Evolutionary conservation across 2,888 invertebrate genomes (phyloP), one percentile per base, ranked within the genome.

Genomic region (Drosophila borborema): DNA sequence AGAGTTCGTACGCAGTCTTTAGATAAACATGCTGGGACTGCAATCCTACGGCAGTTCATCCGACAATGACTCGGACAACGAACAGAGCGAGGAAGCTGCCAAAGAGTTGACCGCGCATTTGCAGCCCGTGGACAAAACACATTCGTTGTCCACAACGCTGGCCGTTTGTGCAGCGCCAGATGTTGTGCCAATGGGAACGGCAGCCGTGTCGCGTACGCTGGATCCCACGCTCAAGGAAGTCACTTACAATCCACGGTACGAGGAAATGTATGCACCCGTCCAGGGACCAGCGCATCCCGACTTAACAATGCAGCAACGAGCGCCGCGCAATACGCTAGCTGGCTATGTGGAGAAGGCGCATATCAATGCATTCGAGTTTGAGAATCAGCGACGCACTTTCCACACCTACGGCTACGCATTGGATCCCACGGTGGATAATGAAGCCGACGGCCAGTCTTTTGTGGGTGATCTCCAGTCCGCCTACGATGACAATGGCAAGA

Each of bases 331-430:
- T 92, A 98, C 97, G 86, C 94, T 99, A 14, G 96, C 99, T 0
- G 99, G 99, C 1, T 98, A 95, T 93, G 97, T 99, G 0, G 99
- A 99, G 91, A 96, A 96, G 76, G 98, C 99, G 0, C 98, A 99
- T 92, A 96, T 99, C 58, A 99, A 97, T 93, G 97, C 97, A 85
- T 99, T 99, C 93, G 98, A 99, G 89, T 99, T 99, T 95, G 99
- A 99, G 93, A 98, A 97, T 92, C 99, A 99, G 91, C 94, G 99
- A 66, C 94, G 98, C 86, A 99, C 99, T 20, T 99, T 99, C 92
- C 96, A 96, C 43, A 98, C 98, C 91, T 99, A 97, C 91, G 99
- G 99, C 3, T 98, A 98, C 94, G 99, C 99, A 0, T 92, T 98
- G 72, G 99, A 99, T 94, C 99, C 99, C 0, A 97, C 98, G 0